Evolutionary conservation across 1,140 invertebrate genomes (phyloP), one percentile per base, ranked within the genome.

Genomic region (Ostrea denselamellosa): DNA sequence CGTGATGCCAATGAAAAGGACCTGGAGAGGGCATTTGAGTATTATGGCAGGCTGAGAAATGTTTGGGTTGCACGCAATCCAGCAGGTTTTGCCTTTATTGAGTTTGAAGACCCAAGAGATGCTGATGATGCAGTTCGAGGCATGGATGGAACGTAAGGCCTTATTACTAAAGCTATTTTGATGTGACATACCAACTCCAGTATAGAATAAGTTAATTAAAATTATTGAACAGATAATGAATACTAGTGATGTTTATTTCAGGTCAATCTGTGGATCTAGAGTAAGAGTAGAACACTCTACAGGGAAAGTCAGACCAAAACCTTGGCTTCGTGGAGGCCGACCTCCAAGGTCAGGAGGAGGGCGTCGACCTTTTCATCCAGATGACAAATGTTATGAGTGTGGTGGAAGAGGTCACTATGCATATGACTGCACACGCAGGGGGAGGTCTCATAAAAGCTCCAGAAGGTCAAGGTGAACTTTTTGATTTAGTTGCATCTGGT

Each of bases 41-140:
- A 98, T 92, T 99, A 99, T 95, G 99, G 99, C 7, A 97, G 97
- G 52, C 95, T 99, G 89, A 96, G 97, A 90, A 99, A 98, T 95
- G 98, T 99, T 25, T 99, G 98, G 98, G 98, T 99, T 5, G 98
- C 98, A 0, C 96, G 98, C 91, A 98, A 99, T 95, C 95, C 95
- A n/a, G 91, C 94, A 34, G 95, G 98, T 56, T 99, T 99, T 96
- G 98, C 98, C 17, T 99, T 99, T 95, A 97, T 99, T 22, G 98
- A 99, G 95, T 99, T 98, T 95, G 98, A 99, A 95, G 98, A 98
- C 95, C 96, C 97, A 92, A 97, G 98, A 93, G 98, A 99, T 95
- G 98, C 98, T 9, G 98, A 94, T 85, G 93, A 94, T 92, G 92
- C 93, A 58, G 92, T 93, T 2, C 89, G 92, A 81, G 93, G 89